Evolutionary conservation across 2,113 vertebrate genomes (phyloP).

Genomic region (Pseudorasbora parva): DNA sequence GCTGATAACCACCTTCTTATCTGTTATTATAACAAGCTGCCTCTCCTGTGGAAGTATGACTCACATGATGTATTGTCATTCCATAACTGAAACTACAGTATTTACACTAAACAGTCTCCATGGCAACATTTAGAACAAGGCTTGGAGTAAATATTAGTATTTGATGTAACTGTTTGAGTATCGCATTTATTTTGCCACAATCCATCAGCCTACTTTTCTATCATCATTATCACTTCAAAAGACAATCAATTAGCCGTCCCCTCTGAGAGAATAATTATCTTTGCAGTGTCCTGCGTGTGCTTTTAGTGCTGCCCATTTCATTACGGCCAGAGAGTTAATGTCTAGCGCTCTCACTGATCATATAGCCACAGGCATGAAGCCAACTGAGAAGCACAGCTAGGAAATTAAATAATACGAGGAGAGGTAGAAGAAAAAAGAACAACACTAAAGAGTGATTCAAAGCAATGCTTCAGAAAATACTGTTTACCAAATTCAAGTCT

Average conservation of each 20-base stretch:
- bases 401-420: slow-evolving; percentile 29
- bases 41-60: slow-evolving; percentile 18
- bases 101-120: slow-evolving; percentile 50
- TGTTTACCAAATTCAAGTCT: not conserved
- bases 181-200: slow-evolving; percentile 39
- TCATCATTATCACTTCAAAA: slow-evolving; percentile 65
- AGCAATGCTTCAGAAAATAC: not conserved
- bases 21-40: slow-evolving; percentile 41
- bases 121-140: slow-evolving; percentile 36
- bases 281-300: slow-evolving; percentile 74
- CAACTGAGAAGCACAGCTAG: slow-evolving; percentile 32
- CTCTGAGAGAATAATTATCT: slow-evolving; percentile 74
- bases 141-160: slow-evolving; percentile 21
- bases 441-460: not conserved
- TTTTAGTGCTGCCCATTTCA: slow-evolving; percentile 73
- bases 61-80: slow-evolving; percentile 20
- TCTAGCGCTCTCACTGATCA: slow-evolving; percentile 62
- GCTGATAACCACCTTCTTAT: slow-evolving; percentile 36
- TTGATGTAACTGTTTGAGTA: slow-evolving; percentile 23
- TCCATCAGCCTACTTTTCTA: slow-evolving; percentile 48
- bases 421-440: slow-evolving; percentile 2
- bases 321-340: slow-evolving; percentile 71
- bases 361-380: slow-evolving; percentile 36
- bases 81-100: slow-evolving; percentile 18
- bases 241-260: slow-evolving; percentile 76